Evolutionary conservation across 2,113 vertebrate genomes (phyloP), one percentile per base, ranked within the genome.

Genomic region (Macaca nemestrina): DNA sequence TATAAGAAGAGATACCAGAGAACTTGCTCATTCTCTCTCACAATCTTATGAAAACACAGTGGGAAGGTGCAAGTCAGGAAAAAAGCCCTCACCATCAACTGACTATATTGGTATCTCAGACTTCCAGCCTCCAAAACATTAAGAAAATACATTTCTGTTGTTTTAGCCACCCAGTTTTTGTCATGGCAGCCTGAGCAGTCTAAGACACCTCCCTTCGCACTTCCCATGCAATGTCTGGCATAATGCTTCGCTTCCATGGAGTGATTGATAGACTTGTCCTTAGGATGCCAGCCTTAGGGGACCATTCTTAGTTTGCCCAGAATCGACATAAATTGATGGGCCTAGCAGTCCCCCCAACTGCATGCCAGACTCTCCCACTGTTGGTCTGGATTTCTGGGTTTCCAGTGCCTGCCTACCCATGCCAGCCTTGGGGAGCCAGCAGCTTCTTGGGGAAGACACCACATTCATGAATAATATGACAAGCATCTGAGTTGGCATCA

Each of bases 391-490:
- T 95, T 95, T 88, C 88, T 80, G n/a, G 84, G 79, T 93, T 97
- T 84, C 92, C 91, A 61, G 52, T 32, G 57, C 52, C 38, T 85
- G 13, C 32, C 43, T 91, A 90, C 93, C 90, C 83, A 92, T 95
- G 94, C 96, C 92, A 98, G 72, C 57, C 55, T 83, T 78, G 27
- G 27, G 45, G 52, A 94, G 85, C 68, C 73, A 85, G 72, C 0
- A 2, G 81, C 76, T 97, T 97, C 45, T 83, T 76, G 91, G 96
- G 93, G 95, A 94, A 93, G 96, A 97, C 94, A 97, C 86, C 94
- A 67, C 95, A 97, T 92, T 48, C 16, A 68, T 98, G 98, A 98
- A 95, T 98, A 98, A 98, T 91, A 95, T 23, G 84, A 95, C 92
- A 97, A 84, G 87, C 35, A 92, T 98, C 95, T 97, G 95, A 96